These are phyloP conservation scores for Cephalopholis sonnerati DNA, from an alignment of 2,113 vertebrate species.

Conservation along the genomic window DNA sequence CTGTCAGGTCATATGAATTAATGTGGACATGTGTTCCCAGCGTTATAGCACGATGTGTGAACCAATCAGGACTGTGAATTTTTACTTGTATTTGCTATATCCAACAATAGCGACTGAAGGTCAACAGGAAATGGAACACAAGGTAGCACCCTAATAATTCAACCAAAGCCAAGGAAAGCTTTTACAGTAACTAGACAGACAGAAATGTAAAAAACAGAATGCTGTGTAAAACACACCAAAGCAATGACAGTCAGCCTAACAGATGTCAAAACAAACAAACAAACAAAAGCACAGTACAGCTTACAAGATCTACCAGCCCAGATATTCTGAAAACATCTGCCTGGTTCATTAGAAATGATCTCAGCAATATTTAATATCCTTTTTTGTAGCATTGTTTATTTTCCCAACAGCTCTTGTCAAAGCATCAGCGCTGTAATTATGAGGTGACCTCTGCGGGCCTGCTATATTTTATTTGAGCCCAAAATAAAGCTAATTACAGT, in stretches of 20 bases:
- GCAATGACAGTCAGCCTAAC: not conserved
- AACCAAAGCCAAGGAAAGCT: not conserved
- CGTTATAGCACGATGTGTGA: not conserved
- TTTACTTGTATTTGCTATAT: not conserved
- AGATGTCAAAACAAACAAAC: not conserved
- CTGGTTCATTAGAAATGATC: constrained; percentile 27
- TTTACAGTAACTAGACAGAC: not conserved
- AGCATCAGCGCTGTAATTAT: constrained; percentile 42
- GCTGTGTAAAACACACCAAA: not conserved
- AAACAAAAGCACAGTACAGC: constrained; percentile 5
- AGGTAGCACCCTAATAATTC: too few relatives aligned
- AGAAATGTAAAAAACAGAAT: not conserved
- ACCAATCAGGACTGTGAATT: not conserved
- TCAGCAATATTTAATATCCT: constrained; percentile 34
- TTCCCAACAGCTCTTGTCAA: constrained; percentile 27
- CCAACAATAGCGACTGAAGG: not conserved
- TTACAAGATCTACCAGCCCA: not conserved
- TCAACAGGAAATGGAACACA: not conserved
- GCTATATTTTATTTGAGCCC: constrained; percentile 30
- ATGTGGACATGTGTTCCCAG: not conserved
- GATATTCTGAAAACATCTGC: constrained; percentile 2
- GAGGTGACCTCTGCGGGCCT: constrained; percentile 31
- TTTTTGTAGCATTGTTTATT: constrained; percentile 45
- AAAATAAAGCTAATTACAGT: constrained; percentile 54
- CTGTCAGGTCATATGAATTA: not conserved